These are phyloP conservation scores for Chaetogeoica ovagalla DNA, from an alignment of 2,888 invertebrate species.

Conservation along the genomic window DNA sequence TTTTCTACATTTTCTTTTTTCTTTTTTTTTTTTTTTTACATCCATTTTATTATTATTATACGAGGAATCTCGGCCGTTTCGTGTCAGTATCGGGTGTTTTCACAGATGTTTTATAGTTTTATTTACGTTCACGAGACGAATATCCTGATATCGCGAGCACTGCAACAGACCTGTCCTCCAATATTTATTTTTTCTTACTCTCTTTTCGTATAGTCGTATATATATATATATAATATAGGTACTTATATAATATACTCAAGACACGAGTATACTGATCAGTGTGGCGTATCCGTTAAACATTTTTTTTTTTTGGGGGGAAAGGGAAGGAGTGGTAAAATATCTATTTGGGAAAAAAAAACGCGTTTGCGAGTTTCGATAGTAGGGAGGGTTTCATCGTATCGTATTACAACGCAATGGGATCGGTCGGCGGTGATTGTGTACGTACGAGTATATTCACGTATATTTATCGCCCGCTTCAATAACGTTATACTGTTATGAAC, in stretches of 20 bases:
- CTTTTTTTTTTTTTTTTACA: conserved; percentile 36
- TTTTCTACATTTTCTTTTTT: background rate
- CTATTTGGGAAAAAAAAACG: too few relatives aligned
- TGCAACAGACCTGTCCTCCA: background rate
- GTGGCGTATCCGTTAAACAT: too few relatives aligned
- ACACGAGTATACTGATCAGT: too few relatives aligned
- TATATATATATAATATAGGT: background rate
- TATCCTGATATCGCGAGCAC: conserved; percentile 15
- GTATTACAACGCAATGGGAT: too few relatives aligned
- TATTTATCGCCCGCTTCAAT: background rate
- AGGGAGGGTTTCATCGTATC: too few relatives aligned
- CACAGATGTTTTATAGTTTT: conserved; percentile 47
- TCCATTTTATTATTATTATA: conserved; percentile 36
- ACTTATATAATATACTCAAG: background rate
- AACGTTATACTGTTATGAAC: background rate
- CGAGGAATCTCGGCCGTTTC: conserved; percentile 27
- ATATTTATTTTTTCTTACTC: background rate
- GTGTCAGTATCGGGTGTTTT: conserved; percentile 41
- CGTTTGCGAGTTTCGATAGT: too few relatives aligned
- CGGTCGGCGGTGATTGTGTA: too few relatives aligned
- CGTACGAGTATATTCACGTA: too few relatives aligned
- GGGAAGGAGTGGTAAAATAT: too few relatives aligned
- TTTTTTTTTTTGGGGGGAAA: too few relatives aligned
- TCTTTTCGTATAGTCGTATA: background rate
- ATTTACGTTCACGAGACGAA: conserved; percentile 45